Evolutionary conservation across 1,140 invertebrate species (phyloP).

Genomic region (Physella acuta): DNA sequence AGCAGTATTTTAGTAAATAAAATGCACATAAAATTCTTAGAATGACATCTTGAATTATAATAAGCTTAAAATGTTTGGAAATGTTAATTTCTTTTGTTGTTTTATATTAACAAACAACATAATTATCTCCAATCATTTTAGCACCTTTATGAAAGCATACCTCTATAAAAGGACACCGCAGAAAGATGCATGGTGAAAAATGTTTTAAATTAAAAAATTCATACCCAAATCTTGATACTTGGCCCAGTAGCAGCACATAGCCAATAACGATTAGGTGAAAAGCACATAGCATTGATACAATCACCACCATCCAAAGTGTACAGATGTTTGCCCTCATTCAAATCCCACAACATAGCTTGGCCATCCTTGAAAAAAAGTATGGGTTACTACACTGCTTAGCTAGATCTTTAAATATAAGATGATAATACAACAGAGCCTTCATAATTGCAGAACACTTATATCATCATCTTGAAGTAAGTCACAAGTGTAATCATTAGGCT

Average conservation of each 20-base stretch:
- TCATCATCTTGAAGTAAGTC: not conserved
- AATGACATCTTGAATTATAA: too few relatives aligned
- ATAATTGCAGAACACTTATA: conserved; percentile 22
- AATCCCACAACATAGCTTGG: conserved; percentile 96
- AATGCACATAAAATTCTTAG: too few relatives aligned
- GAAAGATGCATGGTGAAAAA: conserved; percentile 23
- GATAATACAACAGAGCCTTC: conserved; percentile 18
- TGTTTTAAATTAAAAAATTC: not conserved
- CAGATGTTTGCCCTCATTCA: conserved; percentile 99
- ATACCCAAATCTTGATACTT: conserved; percentile 96
- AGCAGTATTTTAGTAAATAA: too few relatives aligned
- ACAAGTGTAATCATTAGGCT: conserved; percentile 12
- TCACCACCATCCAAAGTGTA: conserved; percentile 98
- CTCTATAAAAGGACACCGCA: conserved; percentile 28
- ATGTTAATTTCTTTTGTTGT: too few relatives aligned
- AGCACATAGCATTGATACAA: conserved; percentile 96
- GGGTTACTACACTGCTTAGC: too few relatives aligned
- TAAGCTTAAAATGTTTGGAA: too few relatives aligned
- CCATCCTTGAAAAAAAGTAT: conserved; percentile 74
- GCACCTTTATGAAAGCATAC: conserved; percentile 31
- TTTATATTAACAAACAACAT: too few relatives aligned
- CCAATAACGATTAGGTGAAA: conserved; percentile 99
- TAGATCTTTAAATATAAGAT: too few relatives aligned
- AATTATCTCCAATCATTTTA: conserved; percentile 1
- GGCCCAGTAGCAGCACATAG: conserved; percentile 99